A percentile compares a stretch with the other conserved stretches of the same genome.
Evolutionary conservation across 2,888 invertebrate species (phyloP).

Genomic region (Herminia tarsipennalis): DNA sequence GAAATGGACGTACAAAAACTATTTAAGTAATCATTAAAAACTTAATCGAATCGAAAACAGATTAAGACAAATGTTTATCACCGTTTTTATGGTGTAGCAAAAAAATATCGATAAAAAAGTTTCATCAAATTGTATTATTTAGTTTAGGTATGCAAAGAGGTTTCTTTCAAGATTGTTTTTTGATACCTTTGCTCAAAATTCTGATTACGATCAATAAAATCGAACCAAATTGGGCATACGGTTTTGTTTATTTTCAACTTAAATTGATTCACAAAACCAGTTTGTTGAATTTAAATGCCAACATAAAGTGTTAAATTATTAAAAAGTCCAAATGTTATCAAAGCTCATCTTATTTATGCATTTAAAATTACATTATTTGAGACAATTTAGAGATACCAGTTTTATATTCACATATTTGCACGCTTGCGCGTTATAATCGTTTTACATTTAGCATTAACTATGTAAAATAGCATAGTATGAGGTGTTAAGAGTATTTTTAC

Average conservation of each 20-base stretch:
- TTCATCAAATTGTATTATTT: constrained; percentile 3
- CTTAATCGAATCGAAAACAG: constrained; percentile 20
- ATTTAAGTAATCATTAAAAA: constrained; percentile 15
- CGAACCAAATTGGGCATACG: too few relatives aligned
- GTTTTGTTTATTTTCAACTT: too few relatives aligned
- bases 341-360: constrained; percentile 27
- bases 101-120: constrained; percentile 26
- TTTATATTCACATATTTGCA: constrained; percentile 36
- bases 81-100: constrained; percentile 28
- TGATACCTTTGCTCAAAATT: background rate
- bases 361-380: constrained; percentile 32
- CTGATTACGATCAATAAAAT: too few relatives aligned
- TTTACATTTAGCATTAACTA: too few relatives aligned
- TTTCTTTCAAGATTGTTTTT: background rate
- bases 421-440: too few relatives aligned
- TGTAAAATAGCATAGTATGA: too few relatives aligned
- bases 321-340: too few relatives aligned
- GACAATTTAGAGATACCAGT: constrained; percentile 16
- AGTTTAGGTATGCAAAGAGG: background rate
- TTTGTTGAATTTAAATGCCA: too few relatives aligned
- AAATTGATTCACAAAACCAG: too few relatives aligned
- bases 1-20: constrained; percentile 10
- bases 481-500: too few relatives aligned
- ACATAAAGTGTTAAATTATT: too few relatives aligned
- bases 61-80: constrained; percentile 33